Evolutionary conservation across 2,888 invertebrate genomes (phyloP).

Genomic region (Ophion obscuratus): DNA sequence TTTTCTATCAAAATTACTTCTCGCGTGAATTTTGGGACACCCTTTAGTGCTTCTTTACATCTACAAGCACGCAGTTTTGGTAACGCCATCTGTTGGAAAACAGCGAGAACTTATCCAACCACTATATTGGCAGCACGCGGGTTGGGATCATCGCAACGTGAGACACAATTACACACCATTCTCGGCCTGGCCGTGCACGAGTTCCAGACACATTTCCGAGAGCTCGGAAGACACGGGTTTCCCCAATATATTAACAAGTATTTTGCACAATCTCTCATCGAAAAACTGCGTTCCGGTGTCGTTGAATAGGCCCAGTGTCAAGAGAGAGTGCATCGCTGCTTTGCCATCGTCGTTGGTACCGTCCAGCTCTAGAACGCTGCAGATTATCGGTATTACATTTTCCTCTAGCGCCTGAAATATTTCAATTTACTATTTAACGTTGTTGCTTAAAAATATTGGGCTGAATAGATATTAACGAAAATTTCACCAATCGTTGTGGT

Average conservation of each 20-base stretch:
- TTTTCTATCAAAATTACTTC: too few species aligned
- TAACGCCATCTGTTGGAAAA: too few species aligned
- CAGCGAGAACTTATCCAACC: too few species aligned
- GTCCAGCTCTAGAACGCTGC: conserved; percentile 84
- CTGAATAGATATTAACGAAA: too few species aligned
- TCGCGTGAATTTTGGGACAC: too few species aligned
- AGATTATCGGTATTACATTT: conserved; percentile 84
- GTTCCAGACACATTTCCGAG: conserved; percentile 91
- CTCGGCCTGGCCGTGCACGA: conserved; percentile 91
- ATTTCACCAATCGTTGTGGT: too few species aligned
- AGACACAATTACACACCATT: conserved; percentile 86
- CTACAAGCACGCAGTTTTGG: too few species aligned
- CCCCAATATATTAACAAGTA: conserved; percentile 87
- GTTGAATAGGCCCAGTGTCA: conserved; percentile 85
- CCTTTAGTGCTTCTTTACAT: too few species aligned
- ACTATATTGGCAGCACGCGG: too few species aligned
- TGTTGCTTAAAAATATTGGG: not conserved
- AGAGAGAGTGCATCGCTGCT: conserved; percentile 85
- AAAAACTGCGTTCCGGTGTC: conserved; percentile 84
- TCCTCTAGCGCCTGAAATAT: conserved; percentile 83
- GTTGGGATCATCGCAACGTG: not conserved
- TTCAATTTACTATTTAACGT: not conserved
- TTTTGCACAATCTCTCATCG: conserved; percentile 85
- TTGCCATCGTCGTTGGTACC: conserved; percentile 83
- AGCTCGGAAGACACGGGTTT: conserved; percentile 89